Conservation (phyloP, 2,888 invertebrate genomes). For the Oligia fasciuncula region DNA sequence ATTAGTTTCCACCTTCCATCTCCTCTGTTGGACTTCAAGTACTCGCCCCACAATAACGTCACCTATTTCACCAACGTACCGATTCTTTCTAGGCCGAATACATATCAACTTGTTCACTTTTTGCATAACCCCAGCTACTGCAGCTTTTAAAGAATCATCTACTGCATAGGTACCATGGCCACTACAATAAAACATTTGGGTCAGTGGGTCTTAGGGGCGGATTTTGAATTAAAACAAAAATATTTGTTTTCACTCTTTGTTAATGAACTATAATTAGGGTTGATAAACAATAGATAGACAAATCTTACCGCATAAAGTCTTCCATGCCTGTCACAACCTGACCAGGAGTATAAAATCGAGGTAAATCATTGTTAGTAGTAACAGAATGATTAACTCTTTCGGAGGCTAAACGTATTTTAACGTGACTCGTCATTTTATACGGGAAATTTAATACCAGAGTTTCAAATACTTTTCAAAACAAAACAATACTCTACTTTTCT, state of each 20-base stretch:
- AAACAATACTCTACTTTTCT: constrained; percentile 20
- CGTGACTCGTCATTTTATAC: constrained; percentile 87
- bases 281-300: neutral
- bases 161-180: constrained; percentile 99
- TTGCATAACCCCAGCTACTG: constrained; percentile 98
- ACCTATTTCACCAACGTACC: constrained; percentile 98
- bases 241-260: neutral
- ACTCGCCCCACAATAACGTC: constrained; percentile 99
- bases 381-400: constrained; percentile 91
- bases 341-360: constrained; percentile 95
- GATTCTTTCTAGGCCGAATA: constrained; percentile 96
- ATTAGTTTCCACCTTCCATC: constrained; percentile 99
- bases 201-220: too few relatives aligned
- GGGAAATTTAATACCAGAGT: neutral
- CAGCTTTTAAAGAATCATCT: constrained; percentile 95
- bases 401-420: constrained; percentile 91
- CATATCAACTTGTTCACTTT: constrained; percentile 98
- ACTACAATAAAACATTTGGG: constrained; percentile 86
- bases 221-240: constrained; percentile 7
- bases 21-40: constrained; percentile 97
- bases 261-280: neutral
- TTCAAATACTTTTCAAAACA: neutral
- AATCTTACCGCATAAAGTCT: constrained; percentile 94
- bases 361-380: constrained; percentile 89
- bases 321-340: constrained; percentile 95